Base-by-base conservation (phyloP, 2,113 vertebrate genomes). In the Coptodon bakossiorum region DNA sequence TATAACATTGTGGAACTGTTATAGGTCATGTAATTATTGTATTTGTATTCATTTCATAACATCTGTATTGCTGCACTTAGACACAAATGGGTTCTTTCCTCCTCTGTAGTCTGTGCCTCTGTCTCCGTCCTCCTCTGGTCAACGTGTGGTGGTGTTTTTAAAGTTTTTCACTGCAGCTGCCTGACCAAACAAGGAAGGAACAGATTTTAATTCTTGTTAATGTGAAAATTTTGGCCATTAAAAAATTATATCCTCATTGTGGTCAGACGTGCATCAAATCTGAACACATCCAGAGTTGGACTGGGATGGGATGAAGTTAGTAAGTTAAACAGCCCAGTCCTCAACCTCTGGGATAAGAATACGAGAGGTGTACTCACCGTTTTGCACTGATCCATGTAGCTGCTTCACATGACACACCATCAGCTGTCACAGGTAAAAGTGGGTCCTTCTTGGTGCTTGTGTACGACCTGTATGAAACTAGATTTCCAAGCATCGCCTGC, bases 1-100 rank as follows among this genome's bases (percentile, higher is more conserved):
- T 98, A 97, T 97, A 97, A 97, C 97, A 96, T 98, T 94, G 97
- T 98, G 97, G 97, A 94, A 97, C 97, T 96, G 97, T 98, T 98
- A 95, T 93, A 95, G 92, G 97, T 96, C 94, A 96, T 98, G 97
- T 98, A 97, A 98, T 97, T 97, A 98, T 97, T 95, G 98, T 99
- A 98, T 98, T 98, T 98, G 98, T 98, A 97, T 95, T 97, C 96
- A 98, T 98, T 96, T 96, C 92, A 92, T 90, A 87, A 92, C 91
- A 93, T 96, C 93, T 90, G 89, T 96, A 93, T 96, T 92, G 93
- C 94, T 93, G 95, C 93, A 89, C 90, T 95, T 90, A 89, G 86
- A 89, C 91, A 84, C 86, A 38, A 38, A 89, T 87, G 93, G 94
- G 93, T 91, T 95, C 92, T 59, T 90, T 88, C 54, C 81, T 66